phyloP scores from a whole-genome alignment of 1,140 invertebrate genomes.

The Drosophila rufa region DNA sequence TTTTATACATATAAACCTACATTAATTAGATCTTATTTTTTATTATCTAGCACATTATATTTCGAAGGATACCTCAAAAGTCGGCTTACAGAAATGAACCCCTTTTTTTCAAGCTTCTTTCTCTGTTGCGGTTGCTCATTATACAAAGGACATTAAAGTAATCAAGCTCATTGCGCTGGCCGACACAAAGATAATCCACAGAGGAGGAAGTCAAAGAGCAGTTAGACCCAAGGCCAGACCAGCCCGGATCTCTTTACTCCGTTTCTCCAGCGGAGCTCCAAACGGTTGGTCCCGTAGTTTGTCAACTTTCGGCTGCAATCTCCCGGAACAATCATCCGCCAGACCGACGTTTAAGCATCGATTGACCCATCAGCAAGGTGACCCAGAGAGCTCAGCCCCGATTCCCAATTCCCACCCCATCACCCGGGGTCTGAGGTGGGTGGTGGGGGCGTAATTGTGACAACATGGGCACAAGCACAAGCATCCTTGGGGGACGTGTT shows the following conservation, averaged over 20 bases:
- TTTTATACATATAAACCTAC: too few relatives aligned
- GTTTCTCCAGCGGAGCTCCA: conserved; percentile 15
- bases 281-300: conserved; percentile 32
- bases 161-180: conserved; percentile 49
- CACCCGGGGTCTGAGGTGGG: not conserved
- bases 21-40: too few relatives aligned
- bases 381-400: conserved; percentile 29
- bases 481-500: conserved; percentile 59
- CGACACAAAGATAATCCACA: conserved; percentile 45
- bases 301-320: conserved; percentile 40
- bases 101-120: conserved; percentile 3
- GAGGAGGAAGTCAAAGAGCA: not conserved
- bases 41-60: too few relatives aligned
- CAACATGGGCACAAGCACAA: conserved; percentile 33
- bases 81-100: not conserved
- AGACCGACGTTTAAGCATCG: conserved; percentile 49
- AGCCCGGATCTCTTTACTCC: not conserved
- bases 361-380: conserved; percentile 59
- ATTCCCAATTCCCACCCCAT: conserved; percentile 12
- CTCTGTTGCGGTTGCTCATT: conserved; percentile 39
- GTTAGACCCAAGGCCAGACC: not conserved
- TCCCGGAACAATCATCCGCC: conserved; percentile 30
- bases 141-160: conserved; percentile 56
- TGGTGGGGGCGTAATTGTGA: conserved; percentile 37
- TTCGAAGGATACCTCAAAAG: not conserved